Conservation (phyloP, 64 coral and sea anemone species). For the Stichodactyla helianthus region DNA sequence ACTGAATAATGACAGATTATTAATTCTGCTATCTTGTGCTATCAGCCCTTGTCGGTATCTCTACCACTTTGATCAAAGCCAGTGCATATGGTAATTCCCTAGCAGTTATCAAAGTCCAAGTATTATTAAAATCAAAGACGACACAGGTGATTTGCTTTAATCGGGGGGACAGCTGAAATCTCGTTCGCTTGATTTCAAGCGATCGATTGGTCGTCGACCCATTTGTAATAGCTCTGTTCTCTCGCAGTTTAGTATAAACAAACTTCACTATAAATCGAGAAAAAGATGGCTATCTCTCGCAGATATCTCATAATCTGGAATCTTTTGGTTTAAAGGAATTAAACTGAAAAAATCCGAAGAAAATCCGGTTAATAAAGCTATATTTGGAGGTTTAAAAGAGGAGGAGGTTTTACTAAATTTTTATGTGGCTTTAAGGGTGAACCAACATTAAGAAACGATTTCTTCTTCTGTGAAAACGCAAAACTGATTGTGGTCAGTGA, state of each 20-base stretch:
- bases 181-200: conserved; percentile 8
- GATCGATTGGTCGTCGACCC: not conserved
- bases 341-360: not conserved
- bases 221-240: not conserved
- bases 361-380: not conserved
- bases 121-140: conserved; percentile 26
- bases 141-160: conserved; percentile 15
- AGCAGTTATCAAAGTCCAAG: conserved; percentile 2
- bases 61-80: not conserved
- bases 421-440: not conserved
- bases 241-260: conserved; percentile 9
- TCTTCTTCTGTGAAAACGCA: not conserved
- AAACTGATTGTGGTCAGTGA: conserved; percentile 12
- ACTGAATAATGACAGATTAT: conserved; percentile 12
- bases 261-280: not conserved
- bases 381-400: conserved; percentile 6
- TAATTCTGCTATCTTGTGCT: not conserved
- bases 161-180: not conserved
- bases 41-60: conserved; percentile 1
- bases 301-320: not conserved
- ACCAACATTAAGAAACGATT: conserved; percentile 1
- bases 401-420: not conserved
- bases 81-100: conserved; percentile 2
- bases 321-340: conserved; percentile 3
- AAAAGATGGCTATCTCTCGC: not conserved